Base-by-base conservation (phyloP, 2,797 vertebrate species). In the Cercopithecus petaurista region DNA sequence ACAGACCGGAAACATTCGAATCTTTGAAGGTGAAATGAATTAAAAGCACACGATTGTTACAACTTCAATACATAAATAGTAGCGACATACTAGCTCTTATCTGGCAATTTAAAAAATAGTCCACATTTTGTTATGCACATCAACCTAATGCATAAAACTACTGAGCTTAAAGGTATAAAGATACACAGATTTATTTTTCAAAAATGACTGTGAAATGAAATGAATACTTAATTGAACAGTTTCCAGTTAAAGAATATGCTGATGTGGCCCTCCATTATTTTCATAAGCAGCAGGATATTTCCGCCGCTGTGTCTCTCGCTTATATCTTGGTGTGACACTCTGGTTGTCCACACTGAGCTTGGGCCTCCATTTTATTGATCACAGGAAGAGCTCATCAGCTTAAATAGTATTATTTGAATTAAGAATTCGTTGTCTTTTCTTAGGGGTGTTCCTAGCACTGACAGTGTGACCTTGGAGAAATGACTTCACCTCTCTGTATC, bases 11-110 rank as follows among this genome's bases (percentile, higher is more conserved):
- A 98, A 92, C 97, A 22, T 95, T 96, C 5, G 4, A 92, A 98
- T 98, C 97, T 98, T 98, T 98, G 98, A 98, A 98, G 98, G 97
- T 98, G 96, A 98, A 98, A 98, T 98, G 96, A 97, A 98, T 99
- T 98, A 97, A 98, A 98, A 98, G 88, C 94, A 97, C 81, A 94
- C 67, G 94, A 98, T 96, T 97, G 86, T 94, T 96, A 97, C 97
- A 98, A 97, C 97, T 97, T 98, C 97, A 98, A 98, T 97, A 96
- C 94, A 96, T 96, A 98, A 98, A 98, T 97, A 97, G 96, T 96
- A 98, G 97, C n/a, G 19, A 48, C 86, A 97, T 97, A 95, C 88
- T 70, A 93, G 85, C 80, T 85, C 88, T 96, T 98, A 97, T 98
- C 96, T 98, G 98, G 90, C 75, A 97, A 97, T 98, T 98, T 97